Base-by-base conservation (phyloP, 53 echinoderm and acorn worm genomes). In the Echinarachnius parma region DNA sequence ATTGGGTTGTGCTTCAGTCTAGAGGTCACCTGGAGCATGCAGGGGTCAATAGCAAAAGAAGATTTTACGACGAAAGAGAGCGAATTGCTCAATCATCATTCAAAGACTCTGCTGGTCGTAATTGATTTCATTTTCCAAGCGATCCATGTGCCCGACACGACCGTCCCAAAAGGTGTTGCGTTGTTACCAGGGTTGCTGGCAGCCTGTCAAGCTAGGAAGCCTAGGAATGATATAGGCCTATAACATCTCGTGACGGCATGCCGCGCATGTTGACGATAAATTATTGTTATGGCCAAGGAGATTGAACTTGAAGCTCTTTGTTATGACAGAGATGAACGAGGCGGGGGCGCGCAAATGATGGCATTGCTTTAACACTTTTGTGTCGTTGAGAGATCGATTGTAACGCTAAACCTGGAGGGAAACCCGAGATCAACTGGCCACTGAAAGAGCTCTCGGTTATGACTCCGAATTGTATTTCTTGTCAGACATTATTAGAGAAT, bases 81-180 rank as follows among this genome's bases (percentile, higher is more conserved):
- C 42, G 29, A 46, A 65, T 47, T 65, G 26, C 28, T 65, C 65
- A 65, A 46, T 65, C 65, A 46, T 65, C 65, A 23, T 47, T 4
- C 46, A 65, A 46, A 65, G 45, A 65, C 65, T 46, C 45, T 65
- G 46, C 46, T 65, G 65, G 65, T 47, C 28, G 39, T 65, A n/a
- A n/a, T 46, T 46, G 5, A 46, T 65, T 46, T 46, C 30, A 65
- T 29, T n/a, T n/a, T n/a, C n/a, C n/a, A n/a, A n/a, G n/a, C n/a
- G n/a, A n/a, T n/a, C n/a, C n/a, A n/a, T n/a, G n/a, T n/a, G n/a
- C n/a, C 45, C 46, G 9, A 2, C 19, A 15, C 16, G 65, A n/a
- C 31, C 65, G 27, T n/a, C 11, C 29, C 26, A 28, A 47, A 46
- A 14, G 45, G 65, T 27, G 44, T 19, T 46, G 45, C 48, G 45